Base-by-base conservation (phyloP, 1,140 invertebrate species). In the Calosoma granatense region DNA sequence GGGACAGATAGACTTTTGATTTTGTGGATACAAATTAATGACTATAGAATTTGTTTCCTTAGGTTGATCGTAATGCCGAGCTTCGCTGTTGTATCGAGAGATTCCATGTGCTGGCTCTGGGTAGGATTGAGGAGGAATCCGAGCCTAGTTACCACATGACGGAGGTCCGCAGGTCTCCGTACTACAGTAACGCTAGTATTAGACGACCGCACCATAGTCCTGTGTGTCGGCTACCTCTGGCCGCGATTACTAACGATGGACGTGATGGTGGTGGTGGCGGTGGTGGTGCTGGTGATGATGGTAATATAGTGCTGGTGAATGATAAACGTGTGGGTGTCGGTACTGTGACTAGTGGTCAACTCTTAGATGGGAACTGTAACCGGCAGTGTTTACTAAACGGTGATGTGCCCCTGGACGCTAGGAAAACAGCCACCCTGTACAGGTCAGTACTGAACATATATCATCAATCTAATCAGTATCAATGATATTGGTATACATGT, bases 341-440 rank as follows among this genome's bases (percentile, higher is more conserved):
- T 17, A 17, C 3, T 12, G 17, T 9, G 9, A 17, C 9, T 9
- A 17, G 3, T 47, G 17, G 15, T 11, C 9, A 6, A 17, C 9
- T 11, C 9, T 47, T 47, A 17, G 41, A 47, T 47, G 41, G 41
- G 15, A 47, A 47, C 15, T 47, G 41, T 47, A 47, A 54, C 36
- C 22, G n/a, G 19, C 41, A 64, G 22, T 58, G 60, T 52, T 53
- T 63, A 21, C 54, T 62, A 6, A 61, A 63, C 9, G n/a, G n/a
- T n/a, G 67, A 69, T 43, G 53, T 69, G 17, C 66, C 68, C 0
- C 39, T 70, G 43, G 68, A 70, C 43, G 68, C 68, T 9, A 55
- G 68, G 20, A 70, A 54, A 30, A 23, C 22, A 11, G 53, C 53
- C n/a, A 54, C 53, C 9, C 15, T 47, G 9, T 47, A 47, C 17